phyloP scores from a whole-genome alignment of 37 sponge, comb jelly and placozoan genomes.

The Haliclona indistincta region DNA sequence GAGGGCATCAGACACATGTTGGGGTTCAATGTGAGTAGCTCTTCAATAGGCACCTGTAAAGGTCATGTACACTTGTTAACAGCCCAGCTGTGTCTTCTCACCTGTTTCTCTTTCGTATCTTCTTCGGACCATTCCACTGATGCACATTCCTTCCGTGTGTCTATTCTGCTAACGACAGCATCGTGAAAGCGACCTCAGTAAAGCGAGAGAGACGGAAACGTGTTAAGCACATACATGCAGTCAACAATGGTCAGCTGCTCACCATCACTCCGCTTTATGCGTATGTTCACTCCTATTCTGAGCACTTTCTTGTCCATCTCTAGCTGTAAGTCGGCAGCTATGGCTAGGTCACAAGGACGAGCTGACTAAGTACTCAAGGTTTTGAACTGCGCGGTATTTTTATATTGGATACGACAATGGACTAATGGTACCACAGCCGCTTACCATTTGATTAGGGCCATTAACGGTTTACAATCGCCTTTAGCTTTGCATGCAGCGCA shows the following conservation, averaged over 20 bases:
- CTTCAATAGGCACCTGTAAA: conserved; percentile 20
- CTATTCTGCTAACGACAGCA: conserved; percentile 77
- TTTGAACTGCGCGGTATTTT: too few relatives aligned
- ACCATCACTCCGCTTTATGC: conserved; percentile 84
- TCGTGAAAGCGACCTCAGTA: conserved; percentile 82
- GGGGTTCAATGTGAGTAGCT: conserved; percentile 28
- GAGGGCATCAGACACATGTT: conserved; percentile 6
- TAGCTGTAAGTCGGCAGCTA: too few relatives aligned
- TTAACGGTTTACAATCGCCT: too few relatives aligned
- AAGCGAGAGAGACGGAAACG: too few relatives aligned
- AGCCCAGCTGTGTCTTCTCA: conserved; percentile 8
- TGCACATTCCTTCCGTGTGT: conserved; percentile 53
- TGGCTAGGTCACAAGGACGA: too few relatives aligned
- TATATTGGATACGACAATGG: too few relatives aligned
- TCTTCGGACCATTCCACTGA: conserved; percentile 98
- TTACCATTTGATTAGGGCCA: too few relatives aligned
- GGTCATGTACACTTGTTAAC: neutral
- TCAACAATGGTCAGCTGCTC: too few relatives aligned
- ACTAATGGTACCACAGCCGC: too few relatives aligned
- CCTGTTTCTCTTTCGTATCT: conserved; percentile 98
- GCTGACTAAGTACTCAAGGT: too few relatives aligned
- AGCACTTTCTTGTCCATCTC: conserved; percentile 45
- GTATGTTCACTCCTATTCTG: conserved; percentile 66
- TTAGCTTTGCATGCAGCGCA: too few relatives aligned
- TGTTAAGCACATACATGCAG: too few relatives aligned